Evolutionary conservation across 2,888 invertebrate species (phyloP), one percentile per base, ranked within the genome.

Genomic region (Anthophora plumipes): DNA sequence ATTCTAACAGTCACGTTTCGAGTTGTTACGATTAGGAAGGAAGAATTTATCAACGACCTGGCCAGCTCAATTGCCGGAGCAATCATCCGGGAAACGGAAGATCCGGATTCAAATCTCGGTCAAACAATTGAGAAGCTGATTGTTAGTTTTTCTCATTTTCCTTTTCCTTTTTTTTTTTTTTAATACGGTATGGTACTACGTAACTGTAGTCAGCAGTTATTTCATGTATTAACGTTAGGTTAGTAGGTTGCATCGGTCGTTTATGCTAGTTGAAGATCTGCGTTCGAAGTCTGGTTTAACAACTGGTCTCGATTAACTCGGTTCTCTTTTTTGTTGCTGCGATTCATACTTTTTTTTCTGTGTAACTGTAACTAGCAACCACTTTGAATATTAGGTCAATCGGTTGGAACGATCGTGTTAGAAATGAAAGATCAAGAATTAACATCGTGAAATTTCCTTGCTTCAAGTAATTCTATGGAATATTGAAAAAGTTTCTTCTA

Each of bases 301-400:
- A 50, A 64, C 50, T 50, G 14, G 25, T 64, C 48, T 48, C 22
- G 12, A 22, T 14, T 11, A 25, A 22, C 7, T 25, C 54, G 12
- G 12, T 14, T 31, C 31, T 31, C 31, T 31, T 31, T 31, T 31
- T 31, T 31, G 31, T 31, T n/a, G n/a, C n/a, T n/a, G n/a, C n/a
- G 31, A 31, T 31, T 31, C 25, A 25, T 14, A 25, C 14, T 12
- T 14, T 25, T 14, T 22, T 22, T 50, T 66, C 37, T 31, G 17
- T 31, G 17, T 46, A 54, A 54, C 48, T 37, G 50, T 50, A 50
- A 64, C 20, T 67, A 41, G 54, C 54, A 67, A 52, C 66, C 5
- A 54, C 54, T 67, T 67, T 67, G 41, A 55, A 67, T 67, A 67
- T 55, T 41, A n/a, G 67, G 67, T 54, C 39, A 43, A 54, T 17